Evolutionary conservation across 2,113 vertebrate species (phyloP).

Genomic region (Megaceryle torquata): DNA sequence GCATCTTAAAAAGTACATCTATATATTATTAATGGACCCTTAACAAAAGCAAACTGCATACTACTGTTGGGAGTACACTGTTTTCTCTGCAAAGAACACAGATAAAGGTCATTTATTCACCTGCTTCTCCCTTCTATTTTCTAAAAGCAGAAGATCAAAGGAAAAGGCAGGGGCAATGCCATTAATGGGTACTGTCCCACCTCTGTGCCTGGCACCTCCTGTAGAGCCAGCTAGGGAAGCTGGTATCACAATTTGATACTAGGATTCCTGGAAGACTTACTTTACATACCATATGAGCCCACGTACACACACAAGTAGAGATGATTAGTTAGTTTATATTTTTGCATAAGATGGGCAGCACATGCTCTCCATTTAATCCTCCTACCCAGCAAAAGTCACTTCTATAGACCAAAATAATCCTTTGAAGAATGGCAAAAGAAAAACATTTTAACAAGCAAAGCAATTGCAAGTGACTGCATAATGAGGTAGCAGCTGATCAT

Average conservation of each 20-base stretch:
- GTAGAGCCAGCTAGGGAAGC: neutral
- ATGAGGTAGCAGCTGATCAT: neutral
- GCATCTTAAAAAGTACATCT: neutral
- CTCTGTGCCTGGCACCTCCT: neutral
- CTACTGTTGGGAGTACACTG: neutral
- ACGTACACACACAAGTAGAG: neutral
- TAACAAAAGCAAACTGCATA: neutral
- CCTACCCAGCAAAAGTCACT: neutral
- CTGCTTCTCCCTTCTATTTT: neutral
- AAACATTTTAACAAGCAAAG: neutral
- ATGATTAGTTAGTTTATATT: neutral
- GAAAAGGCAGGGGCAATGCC: neutral
- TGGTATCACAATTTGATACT: neutral
- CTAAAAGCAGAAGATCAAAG: neutral
- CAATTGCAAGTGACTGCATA: neutral
- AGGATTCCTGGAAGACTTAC: neutral
- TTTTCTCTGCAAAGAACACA: neutral
- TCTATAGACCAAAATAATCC: neutral
- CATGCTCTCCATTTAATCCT: neutral
- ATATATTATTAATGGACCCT: neutral
- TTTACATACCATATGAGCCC: neutral
- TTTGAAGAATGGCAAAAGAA: neutral
- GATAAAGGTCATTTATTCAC: neutral
- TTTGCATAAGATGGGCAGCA: neutral
- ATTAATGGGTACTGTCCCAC: neutral